Base-by-base conservation (phyloP, 2,113 vertebrate genomes). In the Pygoscelis adeliae region DNA sequence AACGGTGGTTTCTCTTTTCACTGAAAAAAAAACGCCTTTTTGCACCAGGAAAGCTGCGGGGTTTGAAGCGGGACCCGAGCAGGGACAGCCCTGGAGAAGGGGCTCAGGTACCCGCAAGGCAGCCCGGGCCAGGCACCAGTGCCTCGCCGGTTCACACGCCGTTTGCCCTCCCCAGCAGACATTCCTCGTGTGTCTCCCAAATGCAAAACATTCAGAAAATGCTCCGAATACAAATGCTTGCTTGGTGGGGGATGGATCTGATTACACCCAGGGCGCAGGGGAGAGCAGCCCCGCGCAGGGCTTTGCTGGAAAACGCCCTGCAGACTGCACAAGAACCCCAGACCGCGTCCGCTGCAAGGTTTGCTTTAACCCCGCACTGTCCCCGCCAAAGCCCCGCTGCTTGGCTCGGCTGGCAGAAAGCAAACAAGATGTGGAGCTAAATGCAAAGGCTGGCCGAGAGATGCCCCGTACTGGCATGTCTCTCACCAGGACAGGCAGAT, bases 181-280 rank as follows among this genome's bases (percentile, higher is more conserved):
- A 91, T 91, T 95, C 91, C 86, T 92, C 69, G 16, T 70, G 74
- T 47, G 76, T 18, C 73, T 95, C 91, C 67, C 93, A 84, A 94
- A 91, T 56, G 81, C 21, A 3, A 91, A 94, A 76, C 87, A 94
- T 94, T 2, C 86, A 9, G 63, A 95, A 94, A 97, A 96, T 89
- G 89, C 96, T 30, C 69, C 4, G 1, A 74, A 58, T 6, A 81
- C 67, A 89, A 94, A 81, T 2, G 42, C 50, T 4, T 0, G 2
- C 71, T 34, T 49, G 67, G 62, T 22, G 78, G 53, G 87, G 62
- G 81, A 61, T 0, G 11, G 90, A 23, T 93, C 90, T 4, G 5
- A 21, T 94, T 95, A 67, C 96, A 84, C 6, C 53, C 65, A 1
- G 40, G 36, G 76, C 69, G 11, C 8, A 8, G 36, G 4, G n/a